Base-by-base conservation (phyloP, 1,140 invertebrate genomes). In the Drosophila lacertosa region DNA sequence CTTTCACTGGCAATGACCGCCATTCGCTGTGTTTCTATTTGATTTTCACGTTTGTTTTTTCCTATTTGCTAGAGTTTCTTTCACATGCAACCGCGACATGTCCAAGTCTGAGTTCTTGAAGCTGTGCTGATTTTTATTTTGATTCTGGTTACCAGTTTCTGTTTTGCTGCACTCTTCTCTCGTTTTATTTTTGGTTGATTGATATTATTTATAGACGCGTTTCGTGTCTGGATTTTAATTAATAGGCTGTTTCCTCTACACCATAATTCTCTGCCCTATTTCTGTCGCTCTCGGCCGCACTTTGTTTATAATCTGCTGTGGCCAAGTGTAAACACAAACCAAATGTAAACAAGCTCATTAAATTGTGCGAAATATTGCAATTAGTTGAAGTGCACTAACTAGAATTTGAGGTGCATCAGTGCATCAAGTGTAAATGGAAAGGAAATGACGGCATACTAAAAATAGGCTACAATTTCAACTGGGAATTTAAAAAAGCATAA, bases 1-100 rank as follows among this genome's bases (percentile, higher is more conserved):
- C 74, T 74, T 77, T 77, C 81, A 58, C 80, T 84, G 80, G 82
- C 77, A 84, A 81, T 88, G 81, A 84, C 73, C 77, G 77, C 69
- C 77, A 88, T 84, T 88, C 60, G 68, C 70, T 57, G 22, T 74
- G 60, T 62, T 24, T 62, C 66, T 70, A 60, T 86, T 84, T 84
- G 80, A 67, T 74, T 80, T 80, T 86, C 77, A 66, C 83, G 77
- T 84, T 84, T 72, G 59, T 84, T 83, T 73, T 58, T 65, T n/a
- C n/a, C 64, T 63, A 51, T 57, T 63, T 69, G 39, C 51, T 73
- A 57, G 37, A 48, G 45, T 77, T 74, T 74, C 70, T 74, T 74
- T 74, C 53, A 53, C 74, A 69, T 81, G 77, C 71, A 66, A 77
- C 74, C 57, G 62, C 55, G 45, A 37, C 29, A 32, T 24, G 37